phyloP scores from a whole-genome alignment of 2,797 vertebrate species.

The Acipenser ruthenus region DNA sequence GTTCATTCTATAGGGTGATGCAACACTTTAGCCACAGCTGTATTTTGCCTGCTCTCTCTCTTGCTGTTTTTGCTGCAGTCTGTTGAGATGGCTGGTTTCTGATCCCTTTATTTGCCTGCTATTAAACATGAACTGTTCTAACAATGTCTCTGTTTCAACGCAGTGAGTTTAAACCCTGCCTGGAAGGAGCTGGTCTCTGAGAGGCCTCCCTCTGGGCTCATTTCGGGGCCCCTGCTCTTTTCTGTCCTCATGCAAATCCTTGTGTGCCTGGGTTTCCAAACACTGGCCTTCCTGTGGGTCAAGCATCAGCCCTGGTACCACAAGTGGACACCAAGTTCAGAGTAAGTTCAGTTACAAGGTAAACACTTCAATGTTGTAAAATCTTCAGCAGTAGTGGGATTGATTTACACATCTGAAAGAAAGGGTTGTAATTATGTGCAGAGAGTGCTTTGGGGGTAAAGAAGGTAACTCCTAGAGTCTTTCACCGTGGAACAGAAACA shows the following conservation, averaged over 20 bases:
- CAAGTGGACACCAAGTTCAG: slow-evolving; percentile 53
- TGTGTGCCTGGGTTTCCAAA: slow-evolving; percentile 86
- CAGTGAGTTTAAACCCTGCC: slow-evolving; percentile 95
- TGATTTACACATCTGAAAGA: no score
- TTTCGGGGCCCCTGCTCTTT: slow-evolving; percentile 84
- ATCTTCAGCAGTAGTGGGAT: not conserved
- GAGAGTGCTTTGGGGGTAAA: not conserved
- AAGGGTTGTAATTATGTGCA: no score
- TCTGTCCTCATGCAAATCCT: slow-evolving; percentile 91
- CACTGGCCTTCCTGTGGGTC: slow-evolving; percentile 78
- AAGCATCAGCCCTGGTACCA: slow-evolving; percentile 77
- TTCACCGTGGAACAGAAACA: no score
- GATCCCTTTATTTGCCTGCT: not conserved
- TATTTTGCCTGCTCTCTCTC: not conserved
- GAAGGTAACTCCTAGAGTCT: no score
- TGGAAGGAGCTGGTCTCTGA: slow-evolving; percentile 87
- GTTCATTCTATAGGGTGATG: not conserved
- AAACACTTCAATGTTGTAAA: not conserved
- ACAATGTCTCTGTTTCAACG: slow-evolving; percentile 2
- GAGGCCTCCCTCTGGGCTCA: slow-evolving; percentile 86
- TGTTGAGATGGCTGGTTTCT: not conserved
- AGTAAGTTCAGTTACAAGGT: slow-evolving; percentile 62
- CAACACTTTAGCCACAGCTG: no score
- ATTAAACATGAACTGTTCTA: not conserved
- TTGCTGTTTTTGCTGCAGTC: not conserved